Conservation (phyloP, 2,888 invertebrate genomes). For the Hybos culiciformis region DNA sequence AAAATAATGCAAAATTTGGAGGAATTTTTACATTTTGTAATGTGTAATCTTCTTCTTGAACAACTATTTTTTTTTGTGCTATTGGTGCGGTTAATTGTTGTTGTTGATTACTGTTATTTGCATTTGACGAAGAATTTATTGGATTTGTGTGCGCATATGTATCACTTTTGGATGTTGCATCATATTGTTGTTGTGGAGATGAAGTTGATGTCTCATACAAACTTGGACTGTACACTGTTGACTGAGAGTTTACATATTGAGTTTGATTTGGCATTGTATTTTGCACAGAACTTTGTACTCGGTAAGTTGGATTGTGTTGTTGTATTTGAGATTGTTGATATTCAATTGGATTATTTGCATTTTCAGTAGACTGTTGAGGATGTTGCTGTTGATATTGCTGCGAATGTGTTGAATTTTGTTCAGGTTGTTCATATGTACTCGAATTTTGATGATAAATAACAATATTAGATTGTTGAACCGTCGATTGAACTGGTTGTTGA, state of each 20-base stretch:
- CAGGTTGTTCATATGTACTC: not conserved
- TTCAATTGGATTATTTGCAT: conserved; percentile 10
- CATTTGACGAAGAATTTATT: conserved; percentile 2
- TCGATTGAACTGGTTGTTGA: not conserved
- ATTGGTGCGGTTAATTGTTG: too few species aligned
- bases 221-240: not conserved
- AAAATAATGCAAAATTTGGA: conserved; percentile 28
- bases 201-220: not conserved
- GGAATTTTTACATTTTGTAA: conserved; percentile 26
- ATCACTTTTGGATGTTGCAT: conserved; percentile 2
- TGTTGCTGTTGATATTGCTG: conserved; percentile 14
- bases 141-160: not conserved
- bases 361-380: conserved; percentile 8
- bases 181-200: not conserved
- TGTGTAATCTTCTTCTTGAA: conserved; percentile 8
- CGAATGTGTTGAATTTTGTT: not conserved
- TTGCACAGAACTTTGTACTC: not conserved
- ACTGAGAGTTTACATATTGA: too few species aligned
- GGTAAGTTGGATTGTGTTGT: conserved; percentile 9
- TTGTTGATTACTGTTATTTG: too few species aligned
- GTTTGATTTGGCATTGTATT: too few species aligned
- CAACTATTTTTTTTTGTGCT: too few species aligned
- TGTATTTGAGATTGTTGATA: conserved; percentile 10
- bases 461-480: too few species aligned
- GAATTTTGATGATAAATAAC: conserved; percentile 9